phyloP scores from a whole-genome alignment of 2,888 invertebrate species.

The Bombylius major region DNA sequence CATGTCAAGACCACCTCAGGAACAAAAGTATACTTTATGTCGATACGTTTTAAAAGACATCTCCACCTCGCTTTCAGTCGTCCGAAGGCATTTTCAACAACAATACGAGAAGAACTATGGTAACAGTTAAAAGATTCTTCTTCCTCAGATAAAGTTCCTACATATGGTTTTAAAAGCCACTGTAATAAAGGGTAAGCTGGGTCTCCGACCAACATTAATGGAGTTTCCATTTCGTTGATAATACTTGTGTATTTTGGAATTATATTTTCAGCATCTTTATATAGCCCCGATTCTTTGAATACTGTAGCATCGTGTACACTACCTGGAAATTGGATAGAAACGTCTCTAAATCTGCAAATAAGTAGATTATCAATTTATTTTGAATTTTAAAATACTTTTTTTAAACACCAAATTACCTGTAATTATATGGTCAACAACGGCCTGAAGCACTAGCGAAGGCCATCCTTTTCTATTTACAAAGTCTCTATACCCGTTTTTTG shows the following conservation, averaged over 20 bases:
- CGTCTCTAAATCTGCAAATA: constrained; percentile 4
- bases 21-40: constrained; percentile 1
- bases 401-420: too few relatives aligned
- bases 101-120: constrained; percentile 8
- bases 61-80: constrained; percentile 10
- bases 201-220: constrained; percentile 1
- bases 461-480: background rate
- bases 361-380: background rate
- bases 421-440: background rate
- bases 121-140: constrained; percentile 9
- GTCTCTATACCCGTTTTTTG: background rate
- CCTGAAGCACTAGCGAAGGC: background rate
- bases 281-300: constrained; percentile 6
- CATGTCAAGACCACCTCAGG: constrained; percentile 4
- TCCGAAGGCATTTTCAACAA: constrained; percentile 11
- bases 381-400: too few relatives aligned
- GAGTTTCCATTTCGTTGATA: too few relatives aligned
- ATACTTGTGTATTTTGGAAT: too few relatives aligned
- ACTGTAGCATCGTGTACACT: constrained; percentile 10
- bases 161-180: constrained; percentile 8
- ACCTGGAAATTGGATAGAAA: constrained; percentile 8
- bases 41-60: constrained; percentile 6
- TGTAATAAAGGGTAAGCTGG: constrained; percentile 8
- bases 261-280: background rate
- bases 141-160: background rate